Conservation (phyloP, 2,888 invertebrate genomes). For the Cantharis rustica region DNA sequence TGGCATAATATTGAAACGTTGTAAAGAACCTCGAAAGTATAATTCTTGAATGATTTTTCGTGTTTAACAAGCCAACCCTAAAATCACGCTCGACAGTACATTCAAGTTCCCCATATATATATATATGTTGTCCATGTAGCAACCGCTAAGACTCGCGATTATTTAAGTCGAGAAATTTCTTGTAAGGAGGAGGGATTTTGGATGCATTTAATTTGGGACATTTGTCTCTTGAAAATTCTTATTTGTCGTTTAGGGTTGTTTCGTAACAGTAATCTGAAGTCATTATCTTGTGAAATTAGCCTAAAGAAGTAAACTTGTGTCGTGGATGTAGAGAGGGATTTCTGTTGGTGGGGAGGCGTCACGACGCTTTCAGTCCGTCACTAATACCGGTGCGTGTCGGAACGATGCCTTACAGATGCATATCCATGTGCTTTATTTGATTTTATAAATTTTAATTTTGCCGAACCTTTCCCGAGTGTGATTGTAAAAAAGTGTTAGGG, state of each 20-base stretch:
- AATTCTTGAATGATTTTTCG: constrained; percentile 27
- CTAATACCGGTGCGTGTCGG: constrained; percentile 39
- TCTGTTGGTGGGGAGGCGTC: constrained; percentile 39
- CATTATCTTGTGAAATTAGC: constrained; percentile 29
- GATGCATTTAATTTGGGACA: background rate
- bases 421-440: constrained; percentile 12
- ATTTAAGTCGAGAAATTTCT: background rate
- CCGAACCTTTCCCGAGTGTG: background rate
- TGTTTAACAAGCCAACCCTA: constrained; percentile 19
- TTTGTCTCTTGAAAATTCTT: constrained; percentile 5
- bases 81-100: constrained; percentile 24
- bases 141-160: background rate
- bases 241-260: constrained; percentile 19
- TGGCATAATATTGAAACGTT: constrained; percentile 16
- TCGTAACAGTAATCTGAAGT: constrained; percentile 21
- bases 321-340: constrained; percentile 25
- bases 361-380: constrained; percentile 45
- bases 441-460: constrained; percentile 2
- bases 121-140: background rate
- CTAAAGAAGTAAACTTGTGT: constrained; percentile 23
- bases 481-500: background rate
- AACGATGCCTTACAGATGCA: constrained; percentile 21
- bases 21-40: constrained; percentile 12
- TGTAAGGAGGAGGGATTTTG: background rate
- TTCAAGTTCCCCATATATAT: constrained; percentile 8